Evolutionary conservation across 2,113 vertebrate genomes (phyloP), one percentile per base, ranked within the genome.

Genomic region (Microcebus griseorufus): DNA sequence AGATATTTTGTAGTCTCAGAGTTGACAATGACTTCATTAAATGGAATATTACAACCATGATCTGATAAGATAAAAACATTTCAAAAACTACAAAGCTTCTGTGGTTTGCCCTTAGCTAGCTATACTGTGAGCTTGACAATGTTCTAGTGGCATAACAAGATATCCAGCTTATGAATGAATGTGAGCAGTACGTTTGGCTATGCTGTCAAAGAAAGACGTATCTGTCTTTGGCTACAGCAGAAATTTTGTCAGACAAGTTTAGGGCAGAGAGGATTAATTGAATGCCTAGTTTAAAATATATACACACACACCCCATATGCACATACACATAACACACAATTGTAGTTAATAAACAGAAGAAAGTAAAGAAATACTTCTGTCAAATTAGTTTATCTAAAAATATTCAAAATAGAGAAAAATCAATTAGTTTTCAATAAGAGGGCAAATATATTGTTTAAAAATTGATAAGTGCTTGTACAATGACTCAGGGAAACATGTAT

Each of bases 21-120:
- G 67, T 94, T 98, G 98, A 96, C 95, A 98, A 96, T 97, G 89
- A 73, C 97, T 98, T 98, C 96, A 90, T 96, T 94, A 97, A 96
- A 81, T 97, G 95, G 95, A 76, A 94, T 82, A 91, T 95, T 7
- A 17, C 72, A 86, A 89, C 80, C 27, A 97, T 97, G 91, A 95
- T 96, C 70, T 97, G 97, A 95, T 96, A 96, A 98, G 83, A 98
- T 93, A 48, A 93, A 90, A 88, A 37, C 75, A 87, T 84, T 97
- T 88, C 55, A 92, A 96, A 0, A 1, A 86, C 78, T 95, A 80
- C 75, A 97, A 90, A 97, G 67, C 69, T 16, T 92, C 29, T 80
- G 34, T 96, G 32, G 48, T 97, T 81, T 92, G 39, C 95, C 51
- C 79, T 96, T 53, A 96, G 80, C 58, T 88, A n/a, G 53, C 81